These are phyloP conservation scores for Metaphire vulgaris DNA, from an alignment of 1,140 invertebrate genomes.

Conservation along the genomic window DNA sequence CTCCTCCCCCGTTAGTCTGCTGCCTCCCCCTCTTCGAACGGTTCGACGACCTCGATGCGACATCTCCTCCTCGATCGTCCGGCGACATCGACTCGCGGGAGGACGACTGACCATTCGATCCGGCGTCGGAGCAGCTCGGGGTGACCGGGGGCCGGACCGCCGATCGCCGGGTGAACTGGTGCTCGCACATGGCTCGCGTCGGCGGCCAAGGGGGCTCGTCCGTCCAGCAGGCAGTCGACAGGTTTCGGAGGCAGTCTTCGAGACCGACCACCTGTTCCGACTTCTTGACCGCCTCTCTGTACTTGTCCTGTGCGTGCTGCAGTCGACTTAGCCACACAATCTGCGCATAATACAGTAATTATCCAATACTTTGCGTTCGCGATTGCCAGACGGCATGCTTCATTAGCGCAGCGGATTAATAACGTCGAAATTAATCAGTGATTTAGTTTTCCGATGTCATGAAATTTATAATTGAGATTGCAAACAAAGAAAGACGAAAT, in stretches of 20 bases:
- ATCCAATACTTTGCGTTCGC: too few relatives aligned
- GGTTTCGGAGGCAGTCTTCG: neutral
- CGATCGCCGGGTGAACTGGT: neutral
- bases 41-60: neutral
- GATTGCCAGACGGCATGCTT: too few relatives aligned
- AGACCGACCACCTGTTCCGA: neutral
- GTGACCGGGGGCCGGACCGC: neutral
- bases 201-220: neutral
- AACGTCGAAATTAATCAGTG: too few relatives aligned
- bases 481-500: too few relatives aligned
- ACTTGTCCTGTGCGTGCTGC: neutral
- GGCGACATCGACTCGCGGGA: neutral
- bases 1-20: neutral
- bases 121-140: neutral
- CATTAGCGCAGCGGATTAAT: too few relatives aligned
- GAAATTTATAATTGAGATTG: too few relatives aligned
- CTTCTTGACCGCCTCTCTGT: neutral
- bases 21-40: neutral
- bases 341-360: too few relatives aligned
- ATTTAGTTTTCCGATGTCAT: too few relatives aligned
- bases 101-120: neutral
- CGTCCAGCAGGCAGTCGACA: neutral
- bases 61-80: neutral
- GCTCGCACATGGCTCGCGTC: neutral
- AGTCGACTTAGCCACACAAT: neutral